phyloP scores from a whole-genome alignment of 2,797 vertebrate genomes.

The Paguma larvata region DNA sequence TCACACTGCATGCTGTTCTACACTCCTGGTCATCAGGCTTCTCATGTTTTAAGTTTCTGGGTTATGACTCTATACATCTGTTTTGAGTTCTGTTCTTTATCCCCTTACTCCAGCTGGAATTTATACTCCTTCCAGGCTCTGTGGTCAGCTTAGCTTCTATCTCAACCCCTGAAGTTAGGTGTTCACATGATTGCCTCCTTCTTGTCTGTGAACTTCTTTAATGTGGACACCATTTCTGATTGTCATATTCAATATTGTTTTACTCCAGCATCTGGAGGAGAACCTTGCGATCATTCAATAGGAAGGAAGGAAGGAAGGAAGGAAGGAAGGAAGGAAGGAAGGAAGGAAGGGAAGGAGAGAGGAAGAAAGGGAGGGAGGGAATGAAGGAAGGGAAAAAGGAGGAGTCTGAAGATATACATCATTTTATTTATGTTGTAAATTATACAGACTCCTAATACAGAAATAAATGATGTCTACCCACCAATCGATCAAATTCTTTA shows the following conservation, averaged over 20 bases:
- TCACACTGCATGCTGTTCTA: not conserved
- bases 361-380: no score
- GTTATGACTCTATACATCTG: not conserved
- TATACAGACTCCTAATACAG: not conserved
- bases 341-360: not conserved
- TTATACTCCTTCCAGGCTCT: not conserved
- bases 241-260: not conserved
- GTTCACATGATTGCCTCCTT: not conserved
- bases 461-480: slow-evolving; percentile 1
- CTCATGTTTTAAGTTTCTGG: not conserved
- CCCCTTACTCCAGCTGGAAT: not conserved
- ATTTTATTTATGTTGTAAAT: not conserved
- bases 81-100: not conserved
- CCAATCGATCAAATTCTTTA: not conserved
- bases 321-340: not conserved
- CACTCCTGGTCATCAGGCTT: not conserved
- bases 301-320: not conserved
- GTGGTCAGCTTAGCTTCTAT: not conserved
- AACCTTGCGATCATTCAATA: not conserved
- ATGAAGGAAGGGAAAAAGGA: no score
- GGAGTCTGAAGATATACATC: not conserved
- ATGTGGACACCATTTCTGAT: not conserved
- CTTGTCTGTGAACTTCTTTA: not conserved
- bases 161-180: not conserved
- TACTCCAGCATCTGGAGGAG: not conserved